Evolutionary conservation across 2,888 invertebrate species (phyloP), one percentile per base, ranked within the genome.

Genomic region (Xiphydria camelus): DNA sequence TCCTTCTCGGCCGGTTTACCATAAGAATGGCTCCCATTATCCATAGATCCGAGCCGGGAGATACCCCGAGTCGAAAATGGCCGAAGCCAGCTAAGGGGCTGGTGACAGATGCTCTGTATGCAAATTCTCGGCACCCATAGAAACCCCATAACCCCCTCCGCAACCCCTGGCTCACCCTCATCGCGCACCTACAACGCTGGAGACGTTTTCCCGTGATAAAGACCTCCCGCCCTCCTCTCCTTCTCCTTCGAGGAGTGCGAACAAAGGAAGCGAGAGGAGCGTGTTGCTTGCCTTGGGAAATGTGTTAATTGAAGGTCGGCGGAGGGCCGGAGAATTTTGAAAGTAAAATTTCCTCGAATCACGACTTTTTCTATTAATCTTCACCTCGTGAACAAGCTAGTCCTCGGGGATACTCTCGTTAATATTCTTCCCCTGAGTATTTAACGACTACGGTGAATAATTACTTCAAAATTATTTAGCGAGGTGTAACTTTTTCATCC

Each of bases 81-180:
- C 66, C 64, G 62, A 61, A 66, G 65, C 64, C 56, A 45, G 66
- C 66, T 68, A 70, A 73, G 70, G 74, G 73, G 68, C 71, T 70
- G 74, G 71, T 73, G 74, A 74, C 73, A 74, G 74, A 74, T 74
- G 73, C 73, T 74, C 71, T 73, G 73, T 73, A 74, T 74, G 74
- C 72, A 74, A 74, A 74, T 74, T 72, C 58, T 49, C 60, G 58
- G 61, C 61, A 61, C 63, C 61, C 64, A 61, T 61, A 57, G 63
- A 64, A 66, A 62, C 61, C 63, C 62, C 55, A 56, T 61, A 56
- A 55, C 59, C 53, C 45, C 52, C 55, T 53, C 45, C 40, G 41
- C 29, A 31, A 45, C 41, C 38, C 18, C 20, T 38, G 32, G 47
- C 22, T 17, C 47, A 49, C 41, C 41, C 51, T 47, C 42, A 37